phyloP scores from a whole-genome alignment of 2,797 vertebrate genomes.

The Allobates femoralis region DNA sequence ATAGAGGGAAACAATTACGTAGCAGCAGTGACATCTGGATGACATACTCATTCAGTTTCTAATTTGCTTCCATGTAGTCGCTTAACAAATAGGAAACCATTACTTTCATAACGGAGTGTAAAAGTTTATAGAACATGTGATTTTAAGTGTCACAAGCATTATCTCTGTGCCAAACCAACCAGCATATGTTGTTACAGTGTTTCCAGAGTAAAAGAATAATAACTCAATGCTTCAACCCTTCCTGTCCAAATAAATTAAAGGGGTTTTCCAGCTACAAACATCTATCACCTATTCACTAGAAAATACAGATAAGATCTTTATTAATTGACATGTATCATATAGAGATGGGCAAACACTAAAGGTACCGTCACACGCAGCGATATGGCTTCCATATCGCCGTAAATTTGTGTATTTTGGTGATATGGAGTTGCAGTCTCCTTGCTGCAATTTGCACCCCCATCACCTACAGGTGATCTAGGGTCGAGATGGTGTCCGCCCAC shows the following conservation, averaged over 20 bases:
- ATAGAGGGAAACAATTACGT: constrained; percentile 21
- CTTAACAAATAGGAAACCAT: constrained; percentile 25
- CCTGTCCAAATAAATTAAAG: neutral
- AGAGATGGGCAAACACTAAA: too few species aligned
- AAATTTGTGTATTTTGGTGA: too few species aligned
- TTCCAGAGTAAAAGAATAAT: neutral
- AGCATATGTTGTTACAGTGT: neutral
- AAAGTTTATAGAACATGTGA: constrained; percentile 18
- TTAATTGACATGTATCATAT: too few species aligned
- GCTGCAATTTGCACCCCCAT: too few species aligned
- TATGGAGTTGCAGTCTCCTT: too few species aligned
- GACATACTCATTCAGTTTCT: neutral
- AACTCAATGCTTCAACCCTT: neutral
- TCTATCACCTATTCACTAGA: too few species aligned
- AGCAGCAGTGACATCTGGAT: constrained; percentile 49
- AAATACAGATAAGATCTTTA: too few species aligned
- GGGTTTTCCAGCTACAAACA: too few species aligned
- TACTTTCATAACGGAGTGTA: constrained; percentile 22
- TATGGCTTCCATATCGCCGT: too few species aligned
- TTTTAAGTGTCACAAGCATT: constrained; percentile 10
- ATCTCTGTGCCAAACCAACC: neutral
- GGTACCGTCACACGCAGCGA: too few species aligned
- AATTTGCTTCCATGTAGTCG: neutral
- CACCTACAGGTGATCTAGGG: too few species aligned
- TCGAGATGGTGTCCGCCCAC: too few species aligned